These are phyloP conservation scores for Rhagonycha lutea DNA, from an alignment of 2,888 invertebrate genomes.

Conservation along the genomic window DNA sequence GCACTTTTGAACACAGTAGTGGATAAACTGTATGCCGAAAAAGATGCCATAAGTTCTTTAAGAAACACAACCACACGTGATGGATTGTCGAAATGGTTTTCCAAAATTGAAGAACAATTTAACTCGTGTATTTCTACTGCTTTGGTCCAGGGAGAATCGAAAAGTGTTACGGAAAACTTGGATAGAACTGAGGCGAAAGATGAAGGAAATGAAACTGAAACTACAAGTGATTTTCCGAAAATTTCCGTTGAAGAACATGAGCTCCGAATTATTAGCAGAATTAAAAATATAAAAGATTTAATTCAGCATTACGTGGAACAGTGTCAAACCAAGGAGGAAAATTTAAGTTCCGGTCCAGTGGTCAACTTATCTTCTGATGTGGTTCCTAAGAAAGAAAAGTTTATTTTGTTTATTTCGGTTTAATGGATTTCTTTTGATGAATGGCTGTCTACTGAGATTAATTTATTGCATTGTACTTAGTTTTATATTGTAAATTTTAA, in stretches of 20 bases:
- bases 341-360: neutral
- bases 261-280: neutral
- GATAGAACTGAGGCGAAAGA: neutral
- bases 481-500: too few relatives aligned
- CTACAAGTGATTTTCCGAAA: neutral
- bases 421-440: neutral
- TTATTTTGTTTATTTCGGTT: neutral
- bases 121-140: neutral
- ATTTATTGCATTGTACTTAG: too few relatives aligned
- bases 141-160: neutral
- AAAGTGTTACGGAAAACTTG: neutral
- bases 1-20: neutral
- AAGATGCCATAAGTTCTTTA: neutral
- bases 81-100: neutral
- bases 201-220: neutral
- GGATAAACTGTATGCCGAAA: neutral
- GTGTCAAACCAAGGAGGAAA: too few relatives aligned
- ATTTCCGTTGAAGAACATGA: neutral
- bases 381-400: neutral
- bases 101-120: neutral
- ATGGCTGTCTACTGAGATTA: too few relatives aligned
- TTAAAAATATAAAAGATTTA: neutral
- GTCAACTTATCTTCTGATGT: neutral
- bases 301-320: neutral
- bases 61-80: neutral